Conservation (phyloP, 30 jellyfish, hydroid and myxozoan species). For the Aurelia coerulea region DNA sequence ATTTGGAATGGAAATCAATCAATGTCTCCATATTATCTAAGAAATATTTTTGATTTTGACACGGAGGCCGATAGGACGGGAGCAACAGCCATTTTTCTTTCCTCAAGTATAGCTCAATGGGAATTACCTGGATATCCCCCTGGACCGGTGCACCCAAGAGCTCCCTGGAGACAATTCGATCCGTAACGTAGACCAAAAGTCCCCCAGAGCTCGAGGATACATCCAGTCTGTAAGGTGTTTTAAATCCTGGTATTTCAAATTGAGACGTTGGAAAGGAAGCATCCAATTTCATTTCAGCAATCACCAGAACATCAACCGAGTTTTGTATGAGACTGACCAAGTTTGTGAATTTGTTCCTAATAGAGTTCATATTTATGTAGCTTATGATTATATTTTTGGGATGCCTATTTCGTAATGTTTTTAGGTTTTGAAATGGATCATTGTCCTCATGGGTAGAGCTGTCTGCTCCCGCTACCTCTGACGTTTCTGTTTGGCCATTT, state of each 20-base stretch:
- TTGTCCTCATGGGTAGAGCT: slow-evolving; percentile 14
- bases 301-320: slow-evolving; percentile 23
- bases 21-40: slow-evolving; percentile 5
- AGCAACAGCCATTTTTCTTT: slow-evolving; percentile 18
- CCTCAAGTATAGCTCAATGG: slow-evolving; percentile 9
- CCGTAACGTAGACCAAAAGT: slow-evolving; percentile 28
- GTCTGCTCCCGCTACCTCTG: slow-evolving; percentile 1
- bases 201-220: too few species aligned
- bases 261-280: slow-evolving; percentile 17
- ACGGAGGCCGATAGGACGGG: slow-evolving; percentile 22
- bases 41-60: slow-evolving; percentile 13
- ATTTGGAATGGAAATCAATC: slow-evolving; percentile 1
- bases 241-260: slow-evolving; percentile 4
- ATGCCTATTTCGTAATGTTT: slow-evolving; percentile 23
- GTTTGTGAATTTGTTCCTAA: slow-evolving; percentile 18
- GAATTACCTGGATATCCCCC: slow-evolving; percentile 14
- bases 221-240: too few species aligned
- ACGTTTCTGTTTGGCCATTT: slow-evolving; percentile 3
- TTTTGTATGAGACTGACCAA: slow-evolving; percentile 25
- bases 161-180: slow-evolving; percentile 8
- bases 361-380: slow-evolving; percentile 32
- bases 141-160: slow-evolving; percentile 14
- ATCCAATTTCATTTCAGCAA: slow-evolving; percentile 47
- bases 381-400: slow-evolving; percentile 23
- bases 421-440: slow-evolving; percentile 16